Conservation (phyloP, 2,113 vertebrate species). For the Thalassarche chlororhynchos region DNA sequence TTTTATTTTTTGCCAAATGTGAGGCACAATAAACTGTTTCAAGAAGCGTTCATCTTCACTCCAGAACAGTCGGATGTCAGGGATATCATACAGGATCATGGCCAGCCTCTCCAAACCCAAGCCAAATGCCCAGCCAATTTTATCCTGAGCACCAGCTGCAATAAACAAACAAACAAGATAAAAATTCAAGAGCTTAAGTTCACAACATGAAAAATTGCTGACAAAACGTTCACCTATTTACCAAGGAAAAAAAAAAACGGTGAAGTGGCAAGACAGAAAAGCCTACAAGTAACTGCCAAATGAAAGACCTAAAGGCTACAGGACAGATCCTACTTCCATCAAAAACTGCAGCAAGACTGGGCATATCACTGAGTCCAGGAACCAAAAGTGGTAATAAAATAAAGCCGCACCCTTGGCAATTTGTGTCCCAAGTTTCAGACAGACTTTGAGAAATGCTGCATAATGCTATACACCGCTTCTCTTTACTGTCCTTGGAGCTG, state of each 20-base stretch:
- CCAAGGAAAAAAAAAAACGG: background rate
- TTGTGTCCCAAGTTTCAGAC: background rate
- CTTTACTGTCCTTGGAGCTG: background rate
- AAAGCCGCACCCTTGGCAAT: background rate
- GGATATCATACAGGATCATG: conserved; percentile 91
- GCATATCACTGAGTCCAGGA: background rate
- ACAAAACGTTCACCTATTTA: background rate
- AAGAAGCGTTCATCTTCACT: conserved; percentile 90
- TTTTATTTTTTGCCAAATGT: conserved; percentile 81
- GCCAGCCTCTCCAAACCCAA: conserved; percentile 92
- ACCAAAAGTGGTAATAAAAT: background rate
- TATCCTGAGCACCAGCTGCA: conserved; percentile 86
- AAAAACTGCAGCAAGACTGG: background rate
- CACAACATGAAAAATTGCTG: background rate
- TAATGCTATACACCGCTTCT: background rate
- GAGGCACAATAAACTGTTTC: conserved; percentile 82
- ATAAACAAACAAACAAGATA: conserved; percentile 17
- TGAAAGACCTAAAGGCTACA: background rate
- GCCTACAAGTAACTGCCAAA: conserved; percentile 41
- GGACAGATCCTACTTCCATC: background rate
- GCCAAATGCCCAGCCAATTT: conserved; percentile 94
- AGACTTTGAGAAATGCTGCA: background rate
- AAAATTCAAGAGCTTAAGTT: background rate
- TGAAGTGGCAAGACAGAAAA: background rate
- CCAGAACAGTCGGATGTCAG: conserved; percentile 97